Conservation (phyloP, 2,888 invertebrate genomes). For the Nemurella pictetii region DNA sequence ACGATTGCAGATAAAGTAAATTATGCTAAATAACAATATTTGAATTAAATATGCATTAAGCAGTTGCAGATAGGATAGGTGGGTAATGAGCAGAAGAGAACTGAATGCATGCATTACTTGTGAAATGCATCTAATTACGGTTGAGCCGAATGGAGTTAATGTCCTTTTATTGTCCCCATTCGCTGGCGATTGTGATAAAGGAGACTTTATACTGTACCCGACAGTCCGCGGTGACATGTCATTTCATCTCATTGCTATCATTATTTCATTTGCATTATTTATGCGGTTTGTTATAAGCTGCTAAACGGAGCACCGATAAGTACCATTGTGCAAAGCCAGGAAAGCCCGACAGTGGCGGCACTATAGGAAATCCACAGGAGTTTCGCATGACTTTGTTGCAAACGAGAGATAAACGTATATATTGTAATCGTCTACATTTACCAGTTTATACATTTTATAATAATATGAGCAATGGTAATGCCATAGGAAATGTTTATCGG, state of each 20-base stretch:
- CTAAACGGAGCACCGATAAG: not conserved
- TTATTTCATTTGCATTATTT: not conserved
- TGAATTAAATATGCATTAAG: not conserved
- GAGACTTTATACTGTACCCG: not conserved
- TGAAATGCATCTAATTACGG: not conserved
- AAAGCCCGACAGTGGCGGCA: too few relatives aligned
- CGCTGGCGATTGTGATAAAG: not conserved
- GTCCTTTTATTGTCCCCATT: not conserved
- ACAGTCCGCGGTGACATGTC: not conserved
- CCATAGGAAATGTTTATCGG: not conserved
- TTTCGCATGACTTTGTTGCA: slow-evolving; percentile 8
- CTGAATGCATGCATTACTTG: not conserved
- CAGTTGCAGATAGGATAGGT: not conserved
- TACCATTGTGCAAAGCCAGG: not conserved
- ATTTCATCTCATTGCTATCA: not conserved
- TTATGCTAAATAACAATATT: slow-evolving; percentile 1
- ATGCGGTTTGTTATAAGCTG: not conserved
- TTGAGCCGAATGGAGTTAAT: not conserved
- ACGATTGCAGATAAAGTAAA: not conserved
- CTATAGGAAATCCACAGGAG: not conserved
- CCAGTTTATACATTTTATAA: too few relatives aligned
- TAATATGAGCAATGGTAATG: not conserved
- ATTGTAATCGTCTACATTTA: not conserved
- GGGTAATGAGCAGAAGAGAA: not conserved
- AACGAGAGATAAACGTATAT: not conserved